Evolutionary conservation across 1,140 invertebrate species (phyloP).

Genomic region (Portunus trituberculatus): DNA sequence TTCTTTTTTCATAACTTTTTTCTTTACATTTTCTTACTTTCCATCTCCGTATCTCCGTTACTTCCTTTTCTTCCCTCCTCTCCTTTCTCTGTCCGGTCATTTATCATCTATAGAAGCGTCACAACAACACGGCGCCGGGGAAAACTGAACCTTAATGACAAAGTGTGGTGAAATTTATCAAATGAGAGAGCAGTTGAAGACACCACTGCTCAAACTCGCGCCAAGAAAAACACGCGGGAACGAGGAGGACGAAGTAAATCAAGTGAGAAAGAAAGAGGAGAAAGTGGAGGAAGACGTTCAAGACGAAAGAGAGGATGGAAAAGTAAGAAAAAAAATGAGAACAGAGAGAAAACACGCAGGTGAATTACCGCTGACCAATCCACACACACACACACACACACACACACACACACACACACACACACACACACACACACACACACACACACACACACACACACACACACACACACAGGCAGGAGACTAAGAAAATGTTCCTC

Average conservation of each 20-base stretch:
- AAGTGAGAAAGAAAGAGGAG: neutral
- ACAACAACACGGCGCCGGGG: neutral
- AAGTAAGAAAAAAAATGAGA: no score
- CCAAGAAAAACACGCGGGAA: neutral
- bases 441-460: neutral
- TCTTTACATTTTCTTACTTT: neutral
- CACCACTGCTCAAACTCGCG: neutral
- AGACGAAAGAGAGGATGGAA: neutral
- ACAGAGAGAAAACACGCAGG: neutral
- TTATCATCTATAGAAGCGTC: neutral
- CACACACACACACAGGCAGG: neutral
- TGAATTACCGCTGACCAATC: neutral
- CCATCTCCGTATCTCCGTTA: neutral
- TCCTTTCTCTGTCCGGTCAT: neutral
- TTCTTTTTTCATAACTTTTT: neutral
- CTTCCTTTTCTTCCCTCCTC: neutral
- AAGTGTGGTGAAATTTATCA: neutral
- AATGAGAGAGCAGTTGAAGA: neutral
- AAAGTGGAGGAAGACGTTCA: neutral
- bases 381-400: constrained; percentile 20
- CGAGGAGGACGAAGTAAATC: neutral
- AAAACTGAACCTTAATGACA: neutral
- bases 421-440: neutral
- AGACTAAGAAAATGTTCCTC: neutral
- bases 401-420: constrained; percentile 18